Evolutionary conservation across 2,797 vertebrate genomes (phyloP).

Genomic region (Brachymystax lenok): DNA sequence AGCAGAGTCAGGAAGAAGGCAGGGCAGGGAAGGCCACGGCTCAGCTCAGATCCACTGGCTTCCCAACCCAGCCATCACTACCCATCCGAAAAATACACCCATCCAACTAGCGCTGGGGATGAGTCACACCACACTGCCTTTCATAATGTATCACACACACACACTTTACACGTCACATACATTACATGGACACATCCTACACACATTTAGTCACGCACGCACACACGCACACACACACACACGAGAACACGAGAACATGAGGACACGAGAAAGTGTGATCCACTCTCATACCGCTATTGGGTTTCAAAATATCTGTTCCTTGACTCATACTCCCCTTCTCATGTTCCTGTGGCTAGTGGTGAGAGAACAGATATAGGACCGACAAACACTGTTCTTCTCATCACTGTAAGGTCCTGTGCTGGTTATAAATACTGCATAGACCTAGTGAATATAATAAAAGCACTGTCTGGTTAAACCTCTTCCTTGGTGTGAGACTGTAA

Average conservation of each 20-base stretch:
- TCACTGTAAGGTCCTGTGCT: neutral
- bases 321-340: constrained; percentile 41
- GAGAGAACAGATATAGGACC: neutral
- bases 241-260: too few species aligned
- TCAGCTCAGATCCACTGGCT: constrained; percentile 25
- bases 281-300: neutral
- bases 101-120: constrained; percentile 60
- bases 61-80: constrained; percentile 33
- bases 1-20: constrained; percentile 8
- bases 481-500: neutral
- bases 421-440: neutral
- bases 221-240: neutral
- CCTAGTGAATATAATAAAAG: neutral
- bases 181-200: neutral
- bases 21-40: constrained; percentile 34
- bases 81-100: constrained; percentile 63
- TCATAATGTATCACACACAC: constrained; percentile 15
- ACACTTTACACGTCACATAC: constrained; percentile 4
- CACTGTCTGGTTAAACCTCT: neutral
- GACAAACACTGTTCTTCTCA: neutral
- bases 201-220: neutral
- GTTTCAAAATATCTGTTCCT: constrained; percentile 34
- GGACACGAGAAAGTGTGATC: neutral
- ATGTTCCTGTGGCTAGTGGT: constrained; percentile 25
- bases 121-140: constrained; percentile 47